Base-by-base conservation (phyloP, 2,888 invertebrate genomes). In the Camptogramma bilineatum region DNA sequence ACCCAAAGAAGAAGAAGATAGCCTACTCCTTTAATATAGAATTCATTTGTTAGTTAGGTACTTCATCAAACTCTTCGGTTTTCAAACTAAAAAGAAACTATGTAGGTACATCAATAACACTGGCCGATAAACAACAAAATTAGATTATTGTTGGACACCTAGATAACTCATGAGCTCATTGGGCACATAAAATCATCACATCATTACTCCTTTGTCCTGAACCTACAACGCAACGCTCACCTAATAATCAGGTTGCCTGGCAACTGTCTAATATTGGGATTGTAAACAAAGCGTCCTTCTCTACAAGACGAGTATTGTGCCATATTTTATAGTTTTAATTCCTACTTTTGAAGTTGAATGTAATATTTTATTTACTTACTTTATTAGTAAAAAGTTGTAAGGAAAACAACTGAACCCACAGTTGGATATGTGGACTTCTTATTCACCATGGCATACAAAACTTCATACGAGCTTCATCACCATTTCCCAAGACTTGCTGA, bases 401-500 rank as follows among this genome's bases (percentile, higher is more conserved):
- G 10, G 19, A n/a, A 56, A 48, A n/a, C n/a, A 16, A 46, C 24
- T 3, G 9, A 46, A 24, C 39, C 0, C 19, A 42, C 52, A 50
- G 18, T 19, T 57, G 28, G 47, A 42, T 46, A 54, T 18, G 46
- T 39, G n/a, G 19, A 59, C 34, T 50, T 44, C 7, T 5, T 61
- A 55, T 16, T 34, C 39, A 58, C 73, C 48, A 70, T 93, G 93
- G 85, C 92, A 46, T 87, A 82, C 69, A 92, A 91, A 79, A 85
- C 87, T 55, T 88, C 94, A 39, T 92, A 90, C 73, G 91, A 93
- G 74, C 94, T 95, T 84, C 95, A 95, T 78, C 95, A 95, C 73
- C 95, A 96, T 84, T 96, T 96, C 81, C 94, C 95, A 4, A 95
- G 95, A 75, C 84, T 96, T 66, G 95, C 95, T 4, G 94, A 94